Conservation (phyloP, 1,140 invertebrate species). For the Diabrotica virgifera region DNA sequence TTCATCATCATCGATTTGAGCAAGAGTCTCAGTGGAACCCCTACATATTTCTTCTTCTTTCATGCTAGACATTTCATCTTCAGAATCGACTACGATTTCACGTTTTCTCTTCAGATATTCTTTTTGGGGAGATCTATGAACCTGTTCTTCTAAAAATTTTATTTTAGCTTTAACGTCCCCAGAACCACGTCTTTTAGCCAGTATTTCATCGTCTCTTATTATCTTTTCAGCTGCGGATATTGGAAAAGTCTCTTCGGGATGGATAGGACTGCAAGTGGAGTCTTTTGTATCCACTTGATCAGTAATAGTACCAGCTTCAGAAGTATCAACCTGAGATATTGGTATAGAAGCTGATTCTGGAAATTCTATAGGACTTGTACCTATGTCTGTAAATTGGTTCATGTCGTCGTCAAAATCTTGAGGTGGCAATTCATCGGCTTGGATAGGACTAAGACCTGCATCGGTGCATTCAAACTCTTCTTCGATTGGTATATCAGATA, state of each 20-base stretch:
- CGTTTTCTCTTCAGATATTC: slow-evolving; percentile 36
- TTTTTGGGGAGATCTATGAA: slow-evolving; percentile 35
- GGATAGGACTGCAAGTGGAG: slow-evolving; percentile 51
- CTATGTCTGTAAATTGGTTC: slow-evolving; percentile 48
- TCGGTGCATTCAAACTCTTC: slow-evolving; percentile 56
- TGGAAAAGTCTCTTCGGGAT: slow-evolving; percentile 39
- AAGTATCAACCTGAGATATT: slow-evolving; percentile 49
- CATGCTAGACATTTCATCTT: slow-evolving; percentile 47
- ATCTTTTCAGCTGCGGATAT: slow-evolving; percentile 30
- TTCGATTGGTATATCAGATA: slow-evolving; percentile 52
- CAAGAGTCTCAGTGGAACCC: slow-evolving; percentile 46
- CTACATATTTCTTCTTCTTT: slow-evolving; percentile 43
- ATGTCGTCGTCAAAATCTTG: slow-evolving; percentile 44
- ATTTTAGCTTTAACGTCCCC: slow-evolving; percentile 53
- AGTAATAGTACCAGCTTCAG: slow-evolving; percentile 52
- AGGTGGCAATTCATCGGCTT: slow-evolving; percentile 49
- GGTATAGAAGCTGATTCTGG: slow-evolving; percentile 43
- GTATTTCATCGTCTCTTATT: slow-evolving; percentile 42
- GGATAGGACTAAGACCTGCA: slow-evolving; percentile 55
- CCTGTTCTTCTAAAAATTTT: slow-evolving; percentile 49
- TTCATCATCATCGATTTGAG: slow-evolving; percentile 44
- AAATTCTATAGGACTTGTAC: slow-evolving; percentile 52
- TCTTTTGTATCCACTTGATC: slow-evolving; percentile 52
- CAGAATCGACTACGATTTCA: slow-evolving; percentile 42
- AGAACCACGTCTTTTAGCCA: slow-evolving; percentile 43